Conservation (phyloP, 1,140 invertebrate species). For the Pogonus chalceus region DNA sequence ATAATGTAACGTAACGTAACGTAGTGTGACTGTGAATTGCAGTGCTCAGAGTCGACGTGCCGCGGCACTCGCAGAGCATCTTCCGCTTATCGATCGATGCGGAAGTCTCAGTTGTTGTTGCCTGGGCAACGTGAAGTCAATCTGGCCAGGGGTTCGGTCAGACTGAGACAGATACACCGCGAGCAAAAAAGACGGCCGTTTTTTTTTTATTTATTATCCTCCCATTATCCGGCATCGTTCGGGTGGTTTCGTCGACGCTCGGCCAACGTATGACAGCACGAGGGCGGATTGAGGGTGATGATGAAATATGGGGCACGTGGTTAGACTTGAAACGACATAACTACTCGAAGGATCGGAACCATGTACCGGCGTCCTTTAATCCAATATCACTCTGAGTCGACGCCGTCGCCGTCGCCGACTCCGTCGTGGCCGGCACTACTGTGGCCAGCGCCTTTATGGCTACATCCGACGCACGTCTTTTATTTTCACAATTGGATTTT, state of each 20-base stretch:
- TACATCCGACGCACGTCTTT: too few species aligned
- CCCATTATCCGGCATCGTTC: slow-evolving; percentile 31
- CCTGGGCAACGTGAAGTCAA: slow-evolving; percentile 33
- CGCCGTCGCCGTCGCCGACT: too few species aligned
- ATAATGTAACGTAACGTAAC: too few species aligned
- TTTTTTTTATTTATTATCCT: slow-evolving; percentile 36
- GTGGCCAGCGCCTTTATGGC: too few species aligned
- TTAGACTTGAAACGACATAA: slow-evolving; percentile 54
- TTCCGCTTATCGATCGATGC: slow-evolving; percentile 31
- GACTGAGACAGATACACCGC: slow-evolving; percentile 19
- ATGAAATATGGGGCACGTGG: slow-evolving; percentile 57
- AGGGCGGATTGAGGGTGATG: slow-evolving; percentile 35
- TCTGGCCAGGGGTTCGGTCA: slow-evolving; percentile 24
- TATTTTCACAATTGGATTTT: too few species aligned
- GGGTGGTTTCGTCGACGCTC: slow-evolving; percentile 18
- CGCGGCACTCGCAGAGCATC: too few species aligned
- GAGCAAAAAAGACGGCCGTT: slow-evolving; percentile 28
- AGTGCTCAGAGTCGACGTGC: too few species aligned
- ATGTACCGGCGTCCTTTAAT: slow-evolving; percentile 1
- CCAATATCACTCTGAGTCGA: slow-evolving; percentile 3
- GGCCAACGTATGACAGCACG: neutral
- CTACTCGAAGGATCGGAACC: slow-evolving; percentile 30
- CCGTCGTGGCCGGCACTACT: too few species aligned
- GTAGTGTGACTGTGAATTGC: too few species aligned
- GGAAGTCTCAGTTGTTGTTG: slow-evolving; percentile 25